A percentile compares a stretch with the other conserved stretches of the same genome.
Evolutionary conservation across 2,888 invertebrate genomes (phyloP).

Genomic region (Dryobotodes eremita): DNA sequence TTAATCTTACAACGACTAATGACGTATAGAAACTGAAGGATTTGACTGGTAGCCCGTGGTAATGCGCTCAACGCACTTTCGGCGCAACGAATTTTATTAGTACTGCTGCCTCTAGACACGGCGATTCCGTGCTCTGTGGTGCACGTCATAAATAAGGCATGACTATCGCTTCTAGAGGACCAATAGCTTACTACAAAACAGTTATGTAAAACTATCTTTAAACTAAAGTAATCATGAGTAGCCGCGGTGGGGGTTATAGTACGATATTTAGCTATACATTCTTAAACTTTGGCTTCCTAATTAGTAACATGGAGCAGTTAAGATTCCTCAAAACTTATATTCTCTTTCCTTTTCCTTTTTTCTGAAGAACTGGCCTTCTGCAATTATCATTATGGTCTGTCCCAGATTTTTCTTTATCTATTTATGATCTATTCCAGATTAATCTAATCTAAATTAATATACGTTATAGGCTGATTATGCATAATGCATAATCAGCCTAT

Average conservation of each 20-base stretch:
- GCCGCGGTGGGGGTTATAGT: neutral
- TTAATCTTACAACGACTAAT: neutral
- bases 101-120: neutral
- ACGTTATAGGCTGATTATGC: too few relatives aligned
- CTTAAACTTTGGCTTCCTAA: constrained; percentile 11
- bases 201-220: neutral
- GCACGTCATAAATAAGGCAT: constrained; percentile 1
- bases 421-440: too few relatives aligned
- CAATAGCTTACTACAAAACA: neutral
- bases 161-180: neutral
- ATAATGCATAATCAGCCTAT: too few relatives aligned
- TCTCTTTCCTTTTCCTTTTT: neutral
- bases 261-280: neutral
- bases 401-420: too few relatives aligned
- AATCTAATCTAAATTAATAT: too few relatives aligned
- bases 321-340: neutral
- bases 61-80: neutral
- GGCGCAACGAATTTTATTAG: neutral
- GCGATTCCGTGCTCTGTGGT: neutral
- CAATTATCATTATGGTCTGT: too few relatives aligned
- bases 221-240: constrained; percentile 13
- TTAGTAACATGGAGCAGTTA: neutral
- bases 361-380: neutral
- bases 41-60: neutral
- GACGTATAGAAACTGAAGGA: neutral